Percentiles rank a stretch among this genome's conserved stretches.
Evolutionary conservation across 2,888 invertebrate species (phyloP).

Genomic region (Falcaria lacertinaria): DNA sequence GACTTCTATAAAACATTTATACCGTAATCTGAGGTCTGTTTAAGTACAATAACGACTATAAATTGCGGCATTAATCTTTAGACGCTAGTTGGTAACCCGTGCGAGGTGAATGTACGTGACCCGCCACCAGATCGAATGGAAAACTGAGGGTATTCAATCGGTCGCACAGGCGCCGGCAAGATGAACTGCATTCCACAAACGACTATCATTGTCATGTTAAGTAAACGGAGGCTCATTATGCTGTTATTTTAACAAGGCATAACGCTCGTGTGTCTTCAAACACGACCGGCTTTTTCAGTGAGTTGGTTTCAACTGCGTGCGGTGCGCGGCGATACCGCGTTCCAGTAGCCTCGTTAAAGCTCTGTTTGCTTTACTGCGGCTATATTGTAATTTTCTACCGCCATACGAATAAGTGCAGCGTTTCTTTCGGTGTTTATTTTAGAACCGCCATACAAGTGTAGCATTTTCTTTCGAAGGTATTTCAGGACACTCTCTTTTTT

Average conservation of each 20-base stretch:
- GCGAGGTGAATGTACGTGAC: conserved; percentile 47
- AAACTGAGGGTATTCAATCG: conserved; percentile 50
- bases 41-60: not conserved
- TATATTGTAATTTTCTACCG: too few species aligned
- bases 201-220: conserved; percentile 70
- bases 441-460: too few species aligned
- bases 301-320: conserved; percentile 1
- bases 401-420: too few species aligned
- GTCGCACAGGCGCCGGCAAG: conserved; percentile 50
- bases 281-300: conserved; percentile 18
- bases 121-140: conserved; percentile 64
- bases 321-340: not conserved
- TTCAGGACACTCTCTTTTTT: too few species aligned
- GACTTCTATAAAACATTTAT: not conserved
- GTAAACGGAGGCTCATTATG: conserved; percentile 68
- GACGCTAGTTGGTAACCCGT: conserved; percentile 1
- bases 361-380: not conserved
- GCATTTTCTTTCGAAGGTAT: too few species aligned
- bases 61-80: not conserved
- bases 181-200: conserved; percentile 59
- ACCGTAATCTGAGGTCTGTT: not conserved
- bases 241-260: conserved; percentile 74
- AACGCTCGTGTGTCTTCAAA: conserved; percentile 30
- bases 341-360: not conserved
- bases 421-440: too few species aligned